Conservation (phyloP, 37 sponge, comb jelly and placozoan genomes). For the Ianthella basta region DNA sequence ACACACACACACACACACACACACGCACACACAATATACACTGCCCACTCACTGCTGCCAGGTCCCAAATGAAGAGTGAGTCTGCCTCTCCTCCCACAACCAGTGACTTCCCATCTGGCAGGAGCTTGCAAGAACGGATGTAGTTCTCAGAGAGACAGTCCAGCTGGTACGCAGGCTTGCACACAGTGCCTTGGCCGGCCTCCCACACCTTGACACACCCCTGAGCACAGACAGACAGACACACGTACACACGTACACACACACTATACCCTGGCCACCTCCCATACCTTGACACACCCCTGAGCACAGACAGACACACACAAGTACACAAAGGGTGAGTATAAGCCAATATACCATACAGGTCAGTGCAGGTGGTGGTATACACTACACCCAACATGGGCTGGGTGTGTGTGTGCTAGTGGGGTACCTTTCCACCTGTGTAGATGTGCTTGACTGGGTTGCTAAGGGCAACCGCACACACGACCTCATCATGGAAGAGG, state of each 20-base stretch:
- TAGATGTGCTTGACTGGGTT: conserved; percentile 81
- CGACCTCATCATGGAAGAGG: conserved; percentile 91
- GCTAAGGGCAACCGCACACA: conserved; percentile 94
- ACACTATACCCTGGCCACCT: neutral
- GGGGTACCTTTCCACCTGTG: conserved; percentile 92
- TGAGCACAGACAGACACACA: neutral
- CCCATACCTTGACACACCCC: neutral
- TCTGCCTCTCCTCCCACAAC: conserved; percentile 97
- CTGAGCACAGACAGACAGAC: conserved; percentile 31
- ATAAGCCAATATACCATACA: too few relatives aligned
- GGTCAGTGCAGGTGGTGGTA: too few relatives aligned
- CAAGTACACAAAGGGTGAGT: too few relatives aligned
- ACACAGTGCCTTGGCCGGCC: conserved; percentile 43
- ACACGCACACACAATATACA: neutral
- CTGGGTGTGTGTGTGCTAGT: neutral
- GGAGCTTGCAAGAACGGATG: conserved; percentile 94
- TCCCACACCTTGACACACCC: conserved; percentile 98
- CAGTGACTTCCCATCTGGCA: conserved; percentile 91
- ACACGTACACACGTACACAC: conserved; percentile 5
- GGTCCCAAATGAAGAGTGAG: conserved; percentile 92
- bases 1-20: conserved; percentile 11
- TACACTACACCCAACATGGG: too few relatives aligned
- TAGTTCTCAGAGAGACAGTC: conserved; percentile 96
- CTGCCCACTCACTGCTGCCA: conserved; percentile 66
- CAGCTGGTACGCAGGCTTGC: conserved; percentile 71